Conservation (phyloP, 1,140 invertebrate genomes). For the Cherax destructor region DNA sequence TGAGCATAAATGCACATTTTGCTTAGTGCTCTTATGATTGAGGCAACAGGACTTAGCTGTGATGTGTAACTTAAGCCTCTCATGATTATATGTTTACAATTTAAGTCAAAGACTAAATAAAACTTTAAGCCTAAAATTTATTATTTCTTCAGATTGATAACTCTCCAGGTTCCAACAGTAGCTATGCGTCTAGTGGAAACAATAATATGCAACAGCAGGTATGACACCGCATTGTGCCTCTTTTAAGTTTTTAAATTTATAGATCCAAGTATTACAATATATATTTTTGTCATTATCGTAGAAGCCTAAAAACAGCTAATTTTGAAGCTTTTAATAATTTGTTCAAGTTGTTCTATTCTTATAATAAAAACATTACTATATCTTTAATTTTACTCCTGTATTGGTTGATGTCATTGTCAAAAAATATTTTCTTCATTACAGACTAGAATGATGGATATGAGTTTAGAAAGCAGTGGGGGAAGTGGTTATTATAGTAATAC, state of each 20-base stretch:
- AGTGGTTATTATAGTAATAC: constrained; percentile 45
- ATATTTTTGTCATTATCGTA: not conserved
- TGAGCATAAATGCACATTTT: no score
- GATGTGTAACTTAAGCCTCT: no score
- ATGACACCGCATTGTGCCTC: not conserved
- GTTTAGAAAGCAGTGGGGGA: constrained; percentile 46
- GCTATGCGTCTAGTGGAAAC: constrained; percentile 57
- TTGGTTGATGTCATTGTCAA: not conserved
- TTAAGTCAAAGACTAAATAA: no score
- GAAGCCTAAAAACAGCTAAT: not conserved
- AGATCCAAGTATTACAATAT: no score
- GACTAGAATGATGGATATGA: constrained; percentile 50
- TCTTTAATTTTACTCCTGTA: not conserved
- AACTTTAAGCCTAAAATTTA: not conserved
- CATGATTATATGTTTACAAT: no score
- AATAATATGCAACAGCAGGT: constrained; percentile 58
- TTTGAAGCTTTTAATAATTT: not conserved
- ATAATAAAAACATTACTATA: not conserved
- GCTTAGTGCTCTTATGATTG: no score
- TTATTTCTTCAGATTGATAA: constrained; percentile 54
- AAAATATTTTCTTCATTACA: not conserved
- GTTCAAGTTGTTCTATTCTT: not conserved
- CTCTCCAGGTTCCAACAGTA: constrained; percentile 58
- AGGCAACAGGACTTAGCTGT: no score
- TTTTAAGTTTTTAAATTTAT: not conserved